phyloP scores from a whole-genome alignment of 2,888 invertebrate genomes.

The Torymus aiolomorphi region DNA sequence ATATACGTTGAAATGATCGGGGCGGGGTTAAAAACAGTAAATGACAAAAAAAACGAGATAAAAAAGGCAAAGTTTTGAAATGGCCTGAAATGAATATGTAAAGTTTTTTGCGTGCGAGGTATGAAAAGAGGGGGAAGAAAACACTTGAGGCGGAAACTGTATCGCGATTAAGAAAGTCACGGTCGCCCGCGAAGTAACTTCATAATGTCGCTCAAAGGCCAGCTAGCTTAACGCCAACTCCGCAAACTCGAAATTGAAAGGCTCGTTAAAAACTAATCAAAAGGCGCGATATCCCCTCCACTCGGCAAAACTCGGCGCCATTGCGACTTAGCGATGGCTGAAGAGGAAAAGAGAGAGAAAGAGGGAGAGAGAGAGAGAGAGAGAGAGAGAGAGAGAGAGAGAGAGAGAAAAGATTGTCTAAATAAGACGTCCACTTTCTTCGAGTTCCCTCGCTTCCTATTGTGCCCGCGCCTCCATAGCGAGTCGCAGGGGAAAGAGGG shows the following conservation, averaged over 20 bases:
- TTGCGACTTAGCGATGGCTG: too few species aligned
- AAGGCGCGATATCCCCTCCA: not conserved
- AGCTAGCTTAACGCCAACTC: slow-evolving; percentile 29
- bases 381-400: too few species aligned
- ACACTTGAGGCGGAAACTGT: slow-evolving; percentile 1
- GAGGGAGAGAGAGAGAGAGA: too few species aligned
- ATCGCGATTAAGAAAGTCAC: slow-evolving; percentile 38
- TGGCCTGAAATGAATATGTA: too few species aligned
- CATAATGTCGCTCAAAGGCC: slow-evolving; percentile 22
- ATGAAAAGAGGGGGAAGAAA: too few species aligned
- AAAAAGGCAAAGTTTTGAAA: too few species aligned
- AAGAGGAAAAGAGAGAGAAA: too few species aligned
- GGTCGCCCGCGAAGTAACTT: slow-evolving; percentile 16
- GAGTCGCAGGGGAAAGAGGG: too few species aligned
- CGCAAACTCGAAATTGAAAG: slow-evolving; percentile 46
- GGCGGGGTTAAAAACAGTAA: too few species aligned
- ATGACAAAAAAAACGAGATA: too few species aligned
- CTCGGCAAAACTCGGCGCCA: not conserved
- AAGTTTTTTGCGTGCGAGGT: too few species aligned
- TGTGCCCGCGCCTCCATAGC: not conserved
- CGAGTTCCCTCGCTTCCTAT: not conserved
- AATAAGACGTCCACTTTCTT: slow-evolving; percentile 36
- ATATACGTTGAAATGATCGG: too few species aligned
- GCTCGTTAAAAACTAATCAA: slow-evolving; percentile 50
- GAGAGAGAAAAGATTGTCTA: not conserved